Conservation (phyloP, 2,888 invertebrate species). For the Synergus gifuensis region DNA sequence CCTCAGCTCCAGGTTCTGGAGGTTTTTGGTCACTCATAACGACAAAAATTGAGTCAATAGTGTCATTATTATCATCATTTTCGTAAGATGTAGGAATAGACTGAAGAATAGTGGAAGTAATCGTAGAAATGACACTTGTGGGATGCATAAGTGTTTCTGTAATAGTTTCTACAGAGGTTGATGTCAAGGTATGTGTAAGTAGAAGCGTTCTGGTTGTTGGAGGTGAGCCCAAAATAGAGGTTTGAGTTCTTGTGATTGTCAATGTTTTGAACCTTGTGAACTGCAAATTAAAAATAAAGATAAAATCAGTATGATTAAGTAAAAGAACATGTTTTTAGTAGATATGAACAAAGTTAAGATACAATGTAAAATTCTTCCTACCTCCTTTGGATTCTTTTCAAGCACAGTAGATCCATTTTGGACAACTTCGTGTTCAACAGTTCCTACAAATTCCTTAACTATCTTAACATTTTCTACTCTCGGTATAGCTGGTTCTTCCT, state of each 20-base stretch:
- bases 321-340: not conserved
- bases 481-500: conserved; percentile 37
- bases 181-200: conserved; percentile 88
- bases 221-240: conserved; percentile 86
- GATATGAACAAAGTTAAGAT: not conserved
- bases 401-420: conserved; percentile 62
- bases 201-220: conserved; percentile 87
- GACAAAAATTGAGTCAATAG: conserved; percentile 88
- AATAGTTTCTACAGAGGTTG: conserved; percentile 88
- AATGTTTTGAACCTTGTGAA: conserved; percentile 90
- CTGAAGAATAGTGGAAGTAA: conserved; percentile 82
- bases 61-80: conserved; percentile 82
- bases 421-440: conserved; percentile 55
- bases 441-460: conserved; percentile 61
- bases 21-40: conserved; percentile 86
- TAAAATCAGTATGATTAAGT: not conserved
- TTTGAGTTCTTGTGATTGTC: conserved; percentile 89
- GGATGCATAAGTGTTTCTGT: conserved; percentile 87
- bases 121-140: conserved; percentile 86
- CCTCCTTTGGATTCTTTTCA: conserved; percentile 70
- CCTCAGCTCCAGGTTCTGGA: conserved; percentile 74
- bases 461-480: conserved; percentile 50
- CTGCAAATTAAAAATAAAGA: conserved; percentile 64
- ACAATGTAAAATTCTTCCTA: conserved; percentile 48
- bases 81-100: conserved; percentile 77